Evolutionary conservation across 2,797 vertebrate species (phyloP), one percentile per base, ranked within the genome.

Genomic region (Gouania willdenowi): DNA sequence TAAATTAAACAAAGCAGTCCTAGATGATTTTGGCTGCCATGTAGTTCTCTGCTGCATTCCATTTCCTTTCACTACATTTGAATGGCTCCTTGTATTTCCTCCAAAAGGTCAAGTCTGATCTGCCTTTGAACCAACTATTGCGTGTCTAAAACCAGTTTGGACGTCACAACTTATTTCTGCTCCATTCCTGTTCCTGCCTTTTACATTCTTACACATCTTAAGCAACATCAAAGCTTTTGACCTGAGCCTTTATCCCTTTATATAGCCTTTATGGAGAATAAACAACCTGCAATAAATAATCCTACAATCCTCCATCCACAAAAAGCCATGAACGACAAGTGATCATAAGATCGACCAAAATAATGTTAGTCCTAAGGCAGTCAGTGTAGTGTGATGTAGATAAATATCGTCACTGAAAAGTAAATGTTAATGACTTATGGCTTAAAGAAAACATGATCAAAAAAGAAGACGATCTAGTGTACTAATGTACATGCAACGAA

Each of bases 21-120:
- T 20, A 2, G 5, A 13, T 15, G 6, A n/a, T 16, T 18, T 35
- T 40, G 22, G 30, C 8, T 18, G 4, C 11, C 26, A 5, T 7
- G n/a, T n/a, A n/a, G n/a, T n/a, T 8, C 5, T 5, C 5, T 19
- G 4, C 2, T 4, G n/a, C 11, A 6, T 20, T 25, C 32, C 3
- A 63, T 52, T 46, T 69, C 41, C 41, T 41, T 53, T 68, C 29
- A 63, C 48, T 2, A 5, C n/a, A n/a, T n/a, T 13, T 68, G 33
- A 75, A 62, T 64, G 41, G 68, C 19, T 6, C 38, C 65, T 61
- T 44, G 45, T 26, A 35, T 60, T 65, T 48, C 8, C 22, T 57
- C 23, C 31, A 41, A 16, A 21, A 25, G 5, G 57, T 40, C 31
- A 48, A 58, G 58, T 60, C 32, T 55, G 26, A 49, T 47, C 37